Evolutionary conservation across 2,888 invertebrate genomes (phyloP).

Genomic region (Rapana venosa): DNA sequence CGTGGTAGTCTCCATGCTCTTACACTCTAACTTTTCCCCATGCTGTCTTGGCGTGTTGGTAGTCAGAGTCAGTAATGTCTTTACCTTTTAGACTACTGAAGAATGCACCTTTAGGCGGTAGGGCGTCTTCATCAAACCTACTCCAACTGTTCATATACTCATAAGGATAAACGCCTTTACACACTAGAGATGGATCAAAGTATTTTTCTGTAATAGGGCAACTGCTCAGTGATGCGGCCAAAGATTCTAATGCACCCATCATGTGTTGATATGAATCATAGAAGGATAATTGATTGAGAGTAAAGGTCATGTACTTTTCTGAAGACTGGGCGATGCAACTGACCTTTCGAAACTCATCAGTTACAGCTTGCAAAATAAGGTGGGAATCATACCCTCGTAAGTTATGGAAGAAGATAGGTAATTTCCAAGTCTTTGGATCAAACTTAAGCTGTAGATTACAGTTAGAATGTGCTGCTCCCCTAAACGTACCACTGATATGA

Average conservation of each 20-base stretch:
- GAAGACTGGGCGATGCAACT: not conserved
- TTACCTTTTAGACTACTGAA: not conserved
- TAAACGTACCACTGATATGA: not conserved
- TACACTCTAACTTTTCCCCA: not conserved
- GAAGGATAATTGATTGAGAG: not conserved
- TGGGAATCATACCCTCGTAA: not conserved
- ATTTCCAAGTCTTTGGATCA: not conserved
- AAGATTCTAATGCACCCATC: not conserved
- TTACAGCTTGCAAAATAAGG: not conserved
- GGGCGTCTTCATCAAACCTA: not conserved
- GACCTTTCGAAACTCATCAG: not conserved
- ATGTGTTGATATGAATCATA: not conserved
- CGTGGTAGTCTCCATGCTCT: constrained; percentile 23
- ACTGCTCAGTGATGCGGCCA: not conserved
- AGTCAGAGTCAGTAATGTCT: not conserved
- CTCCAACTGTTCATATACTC: not conserved
- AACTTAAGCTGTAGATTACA: not conserved
- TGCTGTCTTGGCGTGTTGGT: not conserved
- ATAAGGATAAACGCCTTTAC: not conserved
- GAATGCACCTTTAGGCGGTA: not conserved
- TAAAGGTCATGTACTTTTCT: not conserved
- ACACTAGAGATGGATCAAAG: not conserved
- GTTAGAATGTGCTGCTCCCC: not conserved
- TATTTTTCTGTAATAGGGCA: not conserved
- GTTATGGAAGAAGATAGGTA: not conserved